These are phyloP conservation scores for Artemisiospiza belli DNA, from an alignment of 2,113 vertebrate species.

Conservation along the genomic window DNA sequence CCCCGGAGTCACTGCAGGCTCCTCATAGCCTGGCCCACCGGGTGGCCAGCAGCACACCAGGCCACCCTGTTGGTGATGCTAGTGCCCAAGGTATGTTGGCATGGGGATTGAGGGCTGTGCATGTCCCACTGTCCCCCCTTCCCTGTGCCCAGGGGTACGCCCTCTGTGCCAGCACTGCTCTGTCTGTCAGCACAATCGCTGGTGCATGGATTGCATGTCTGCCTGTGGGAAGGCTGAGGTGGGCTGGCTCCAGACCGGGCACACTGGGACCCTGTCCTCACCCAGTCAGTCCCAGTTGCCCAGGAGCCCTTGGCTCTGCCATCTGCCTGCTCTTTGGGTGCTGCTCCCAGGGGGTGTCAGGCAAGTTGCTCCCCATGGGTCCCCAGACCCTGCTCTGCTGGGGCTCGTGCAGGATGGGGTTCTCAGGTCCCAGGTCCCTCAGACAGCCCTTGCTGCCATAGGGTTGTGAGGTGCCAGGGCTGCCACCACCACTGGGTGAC, in stretches of 20 bases:
- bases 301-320: neutral
- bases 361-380: neutral
- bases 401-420: neutral
- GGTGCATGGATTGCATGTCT: rapidly evolving
- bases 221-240: neutral
- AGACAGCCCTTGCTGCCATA: neutral
- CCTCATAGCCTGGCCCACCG: neutral
- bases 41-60: rapidly evolving
- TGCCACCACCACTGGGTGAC: rapidly evolving
- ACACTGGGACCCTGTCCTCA: neutral
- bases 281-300: neutral
- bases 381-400: neutral
- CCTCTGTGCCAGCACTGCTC: neutral
- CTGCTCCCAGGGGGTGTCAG: neutral
- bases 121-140: neutral
- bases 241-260: neutral
- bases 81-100: neutral
- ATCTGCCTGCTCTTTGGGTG: neutral
- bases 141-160: neutral
- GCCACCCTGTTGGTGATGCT: neutral
- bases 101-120: rapidly evolving
- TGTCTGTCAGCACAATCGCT: rapidly evolving
- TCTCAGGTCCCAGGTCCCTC: neutral
- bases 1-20: rapidly evolving
- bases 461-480: neutral